Percentiles rank a stretch among this genome's conserved stretches.
phyloP scores from a whole-genome alignment of 2,113 vertebrate genomes.

The Pachyramphus minor region DNA sequence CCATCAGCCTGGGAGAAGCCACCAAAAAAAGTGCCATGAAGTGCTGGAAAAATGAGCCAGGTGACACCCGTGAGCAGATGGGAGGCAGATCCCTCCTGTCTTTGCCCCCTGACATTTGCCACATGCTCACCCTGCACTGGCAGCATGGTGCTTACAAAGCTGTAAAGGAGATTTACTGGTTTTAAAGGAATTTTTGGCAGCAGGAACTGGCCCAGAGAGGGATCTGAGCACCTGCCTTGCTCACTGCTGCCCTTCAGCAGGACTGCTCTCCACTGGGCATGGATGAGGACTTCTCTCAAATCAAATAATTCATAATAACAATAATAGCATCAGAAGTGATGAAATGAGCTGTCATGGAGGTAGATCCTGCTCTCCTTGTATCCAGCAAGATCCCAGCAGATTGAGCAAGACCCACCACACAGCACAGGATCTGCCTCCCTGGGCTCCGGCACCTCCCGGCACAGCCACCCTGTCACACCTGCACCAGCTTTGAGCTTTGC shows the following conservation, averaged over 20 bases:
- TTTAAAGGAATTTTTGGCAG: background rate
- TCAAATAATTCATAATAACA: background rate
- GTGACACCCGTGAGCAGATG: background rate
- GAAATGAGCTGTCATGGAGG: slow-evolving; percentile 6
- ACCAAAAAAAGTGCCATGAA: background rate
- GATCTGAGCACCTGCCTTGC: rapidly evolving
- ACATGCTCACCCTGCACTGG: rapidly evolving
- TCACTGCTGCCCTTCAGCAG: background rate
- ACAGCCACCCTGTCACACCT: background rate
- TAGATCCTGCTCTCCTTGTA: background rate
- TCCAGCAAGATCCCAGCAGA: background rate
- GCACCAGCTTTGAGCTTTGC: background rate
- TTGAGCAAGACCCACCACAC: background rate
- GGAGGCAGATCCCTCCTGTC: background rate
- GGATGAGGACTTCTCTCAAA: background rate
- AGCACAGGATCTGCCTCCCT: background rate
- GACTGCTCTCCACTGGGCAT: rapidly evolving
- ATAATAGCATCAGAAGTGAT: background rate
- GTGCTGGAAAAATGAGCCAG: background rate
- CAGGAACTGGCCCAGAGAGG: background rate
- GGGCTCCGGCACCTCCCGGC: background rate
- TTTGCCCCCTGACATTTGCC: background rate
- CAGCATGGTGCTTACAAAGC: background rate
- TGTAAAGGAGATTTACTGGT: background rate
- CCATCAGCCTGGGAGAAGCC: background rate